Conservation (phyloP, 2,113 vertebrate species). For the Pungitius pungitius region DNA sequence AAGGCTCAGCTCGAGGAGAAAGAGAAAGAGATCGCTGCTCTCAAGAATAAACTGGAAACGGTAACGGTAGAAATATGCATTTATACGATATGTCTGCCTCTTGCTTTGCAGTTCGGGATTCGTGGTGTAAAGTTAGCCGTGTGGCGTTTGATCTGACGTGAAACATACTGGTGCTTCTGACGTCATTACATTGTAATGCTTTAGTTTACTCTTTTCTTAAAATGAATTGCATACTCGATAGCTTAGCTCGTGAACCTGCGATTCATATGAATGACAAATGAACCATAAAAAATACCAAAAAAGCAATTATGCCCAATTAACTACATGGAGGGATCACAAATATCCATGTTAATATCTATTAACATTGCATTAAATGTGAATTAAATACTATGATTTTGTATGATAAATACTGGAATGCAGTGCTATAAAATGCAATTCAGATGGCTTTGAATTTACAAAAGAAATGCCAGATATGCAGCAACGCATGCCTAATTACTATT, state of each 20-base stretch:
- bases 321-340: neutral
- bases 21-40: conserved; percentile 71
- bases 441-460: neutral
- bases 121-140: neutral
- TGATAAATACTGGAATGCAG: neutral
- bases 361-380: neutral
- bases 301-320: neutral
- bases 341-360: neutral
- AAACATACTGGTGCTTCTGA: neutral
- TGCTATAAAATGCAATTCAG: neutral
- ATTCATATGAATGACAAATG: no score
- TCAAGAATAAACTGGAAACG: conserved; percentile 70
- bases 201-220: neutral
- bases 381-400: neutral
- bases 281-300: neutral
- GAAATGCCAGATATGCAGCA: neutral
- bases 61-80: no score
- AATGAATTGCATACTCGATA: neutral
- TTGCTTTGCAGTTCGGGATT: neutral
- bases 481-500: no score
- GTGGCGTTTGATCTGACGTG: no score
- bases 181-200: neutral
- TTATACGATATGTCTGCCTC: neutral
- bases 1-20: conserved; percentile 71
- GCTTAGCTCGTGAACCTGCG: neutral